Conservation (phyloP, 2,797 vertebrate genomes). For the Tenualosa ilisha region DNA sequence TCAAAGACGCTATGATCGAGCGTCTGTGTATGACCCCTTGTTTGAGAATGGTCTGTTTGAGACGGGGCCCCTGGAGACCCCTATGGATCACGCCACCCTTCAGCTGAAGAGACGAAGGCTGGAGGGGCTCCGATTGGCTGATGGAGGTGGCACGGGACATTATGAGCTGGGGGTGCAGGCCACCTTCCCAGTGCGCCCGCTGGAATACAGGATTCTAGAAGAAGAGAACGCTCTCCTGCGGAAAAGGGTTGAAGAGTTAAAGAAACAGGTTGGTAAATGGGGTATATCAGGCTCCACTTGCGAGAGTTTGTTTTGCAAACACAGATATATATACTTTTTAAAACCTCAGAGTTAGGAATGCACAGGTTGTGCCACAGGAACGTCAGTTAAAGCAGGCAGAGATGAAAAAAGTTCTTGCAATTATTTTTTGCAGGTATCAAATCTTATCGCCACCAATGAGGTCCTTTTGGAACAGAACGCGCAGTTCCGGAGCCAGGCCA, state of each 20-base stretch:
- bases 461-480: constrained; percentile 98
- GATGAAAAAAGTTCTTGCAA: not conserved
- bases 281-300: not conserved
- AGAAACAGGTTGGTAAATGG: constrained; percentile 85
- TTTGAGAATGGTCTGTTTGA: constrained; percentile 79
- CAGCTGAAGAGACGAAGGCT: constrained; percentile 91
- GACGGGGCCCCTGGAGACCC: constrained; percentile 78
- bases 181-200: constrained; percentile 73
- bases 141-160: constrained; percentile 65
- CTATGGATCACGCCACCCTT: constrained; percentile 81
- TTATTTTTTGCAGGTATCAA: constrained; percentile 80
- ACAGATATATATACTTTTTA: not conserved
- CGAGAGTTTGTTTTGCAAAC: not conserved
- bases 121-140: constrained; percentile 84
- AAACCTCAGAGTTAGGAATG: not conserved
- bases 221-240: constrained; percentile 92
- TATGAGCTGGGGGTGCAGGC: constrained; percentile 82
- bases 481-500: constrained; percentile 93
- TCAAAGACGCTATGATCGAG: constrained; percentile 75
- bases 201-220: constrained; percentile 92
- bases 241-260: constrained; percentile 93
- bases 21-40: constrained; percentile 82
- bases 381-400: not conserved
- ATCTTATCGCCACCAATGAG: constrained; percentile 94
- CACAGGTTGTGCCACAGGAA: not conserved